These are phyloP conservation scores for Nemapogon koenigi DNA, from an alignment of 2,888 invertebrate species.

Conservation along the genomic window DNA sequence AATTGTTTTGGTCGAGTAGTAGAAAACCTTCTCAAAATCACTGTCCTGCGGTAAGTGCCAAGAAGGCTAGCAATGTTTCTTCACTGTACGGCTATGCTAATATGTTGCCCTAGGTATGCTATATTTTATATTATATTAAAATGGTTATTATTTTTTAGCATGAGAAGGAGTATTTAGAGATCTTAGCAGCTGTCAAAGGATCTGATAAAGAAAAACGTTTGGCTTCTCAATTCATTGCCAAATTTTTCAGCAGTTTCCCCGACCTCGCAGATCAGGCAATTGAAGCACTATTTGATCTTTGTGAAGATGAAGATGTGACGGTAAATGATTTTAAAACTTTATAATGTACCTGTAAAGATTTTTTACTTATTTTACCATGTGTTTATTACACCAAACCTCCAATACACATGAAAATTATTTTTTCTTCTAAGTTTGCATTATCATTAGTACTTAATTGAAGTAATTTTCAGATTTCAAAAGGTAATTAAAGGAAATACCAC, in stretches of 20 bases:
- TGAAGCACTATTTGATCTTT: conserved; percentile 91
- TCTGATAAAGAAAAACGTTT: conserved; percentile 89
- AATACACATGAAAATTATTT: background rate
- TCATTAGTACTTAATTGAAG: too few species aligned
- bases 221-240: conserved; percentile 93
- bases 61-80: too few species aligned
- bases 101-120: too few species aligned
- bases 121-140: too few species aligned
- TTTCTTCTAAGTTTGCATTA: background rate
- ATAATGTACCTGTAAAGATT: background rate
- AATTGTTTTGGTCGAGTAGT: too few species aligned
- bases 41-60: too few species aligned
- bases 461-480: too few species aligned
- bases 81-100: too few species aligned
- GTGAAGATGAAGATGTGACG: conserved; percentile 92
- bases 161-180: conserved; percentile 85
- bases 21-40: too few species aligned
- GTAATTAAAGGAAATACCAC: too few species aligned
- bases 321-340: conserved; percentile 59
- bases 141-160: conserved; percentile 77
- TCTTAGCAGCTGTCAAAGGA: conserved; percentile 88
- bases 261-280: conserved; percentile 84
- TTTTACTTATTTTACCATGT: background rate
- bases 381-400: background rate
- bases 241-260: conserved; percentile 94